Percentiles rank a stretch among this genome's conserved stretches.
Evolutionary conservation across 2,797 vertebrate species (phyloP).

Genomic region (Brachyalestes nurse): DNA sequence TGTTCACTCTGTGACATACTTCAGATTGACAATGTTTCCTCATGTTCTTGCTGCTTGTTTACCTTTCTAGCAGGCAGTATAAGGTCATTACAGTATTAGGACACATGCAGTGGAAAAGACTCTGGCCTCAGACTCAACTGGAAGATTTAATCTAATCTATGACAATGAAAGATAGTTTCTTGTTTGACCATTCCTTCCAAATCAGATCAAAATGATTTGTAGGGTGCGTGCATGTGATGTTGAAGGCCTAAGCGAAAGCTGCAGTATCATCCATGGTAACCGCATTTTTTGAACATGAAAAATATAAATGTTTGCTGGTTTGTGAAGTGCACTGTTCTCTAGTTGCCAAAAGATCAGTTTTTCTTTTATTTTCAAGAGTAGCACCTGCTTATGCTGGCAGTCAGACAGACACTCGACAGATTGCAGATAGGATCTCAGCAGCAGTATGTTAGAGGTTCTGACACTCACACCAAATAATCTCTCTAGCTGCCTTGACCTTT

Average conservation of each 20-base stretch:
- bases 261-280: background rate
- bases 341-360: background rate
- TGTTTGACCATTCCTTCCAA: background rate
- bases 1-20: background rate
- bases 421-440: background rate
- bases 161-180: background rate
- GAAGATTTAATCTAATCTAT: slow-evolving; percentile 7
- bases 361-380: background rate
- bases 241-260: background rate
- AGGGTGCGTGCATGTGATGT: background rate
- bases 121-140: background rate
- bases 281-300: background rate
- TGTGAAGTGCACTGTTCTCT: background rate
- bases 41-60: background rate
- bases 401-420: background rate
- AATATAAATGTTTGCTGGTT: background rate
- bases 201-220: slow-evolving; percentile 11
- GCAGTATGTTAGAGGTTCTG: slow-evolving; percentile 6
- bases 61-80: background rate
- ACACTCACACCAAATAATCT: slow-evolving; percentile 42
- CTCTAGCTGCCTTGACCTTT: slow-evolving; percentile 43
- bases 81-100: slow-evolving; percentile 25
- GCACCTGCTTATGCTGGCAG: background rate
- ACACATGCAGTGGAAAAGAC: slow-evolving; percentile 16
- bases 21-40: background rate